These are phyloP conservation scores for Cataglyphis livida DNA, from an alignment of 2,888 invertebrate species.

Conservation along the genomic window DNA sequence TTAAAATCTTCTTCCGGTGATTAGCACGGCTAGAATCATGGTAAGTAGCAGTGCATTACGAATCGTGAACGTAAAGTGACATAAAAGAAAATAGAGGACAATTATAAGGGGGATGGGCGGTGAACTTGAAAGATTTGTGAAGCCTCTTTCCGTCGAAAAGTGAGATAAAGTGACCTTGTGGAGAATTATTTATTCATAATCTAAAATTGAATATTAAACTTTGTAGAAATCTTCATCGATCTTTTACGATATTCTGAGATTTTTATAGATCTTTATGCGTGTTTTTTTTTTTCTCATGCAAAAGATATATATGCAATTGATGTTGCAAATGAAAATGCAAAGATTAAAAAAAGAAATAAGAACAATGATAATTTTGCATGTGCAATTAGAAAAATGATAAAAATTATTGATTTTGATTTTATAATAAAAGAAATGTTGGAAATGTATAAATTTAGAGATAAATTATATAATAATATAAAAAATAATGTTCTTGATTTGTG, in stretches of 20 bases:
- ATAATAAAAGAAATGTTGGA: neutral
- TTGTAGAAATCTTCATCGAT: neutral
- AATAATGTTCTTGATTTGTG: neutral
- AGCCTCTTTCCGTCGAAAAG: neutral
- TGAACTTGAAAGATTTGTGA: slow-evolving; percentile 1
- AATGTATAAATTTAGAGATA: neutral
- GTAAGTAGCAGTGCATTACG: slow-evolving; percentile 67
- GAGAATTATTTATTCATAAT: neutral
- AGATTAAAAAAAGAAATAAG: neutral
- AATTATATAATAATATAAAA: slow-evolving; percentile 3
- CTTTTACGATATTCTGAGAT: neutral
- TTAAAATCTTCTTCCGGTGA: slow-evolving; percentile 54
- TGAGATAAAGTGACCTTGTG: slow-evolving; percentile 36
- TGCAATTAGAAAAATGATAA: neutral
- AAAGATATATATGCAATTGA: neutral
- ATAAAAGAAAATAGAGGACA: neutral
- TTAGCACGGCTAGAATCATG: slow-evolving; percentile 56
- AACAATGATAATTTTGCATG: neutral
- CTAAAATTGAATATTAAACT: neutral
- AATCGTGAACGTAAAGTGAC: slow-evolving; percentile 36
- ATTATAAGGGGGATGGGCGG: neutral
- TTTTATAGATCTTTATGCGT: neutral
- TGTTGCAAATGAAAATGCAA: neutral
- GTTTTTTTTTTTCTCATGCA: neutral
- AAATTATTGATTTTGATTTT: neutral